A percentile compares a stretch with the other conserved stretches of the same genome.
Evolutionary conservation across 2,888 invertebrate genomes (phyloP).

Genomic region (Habrosyne pyritoides): DNA sequence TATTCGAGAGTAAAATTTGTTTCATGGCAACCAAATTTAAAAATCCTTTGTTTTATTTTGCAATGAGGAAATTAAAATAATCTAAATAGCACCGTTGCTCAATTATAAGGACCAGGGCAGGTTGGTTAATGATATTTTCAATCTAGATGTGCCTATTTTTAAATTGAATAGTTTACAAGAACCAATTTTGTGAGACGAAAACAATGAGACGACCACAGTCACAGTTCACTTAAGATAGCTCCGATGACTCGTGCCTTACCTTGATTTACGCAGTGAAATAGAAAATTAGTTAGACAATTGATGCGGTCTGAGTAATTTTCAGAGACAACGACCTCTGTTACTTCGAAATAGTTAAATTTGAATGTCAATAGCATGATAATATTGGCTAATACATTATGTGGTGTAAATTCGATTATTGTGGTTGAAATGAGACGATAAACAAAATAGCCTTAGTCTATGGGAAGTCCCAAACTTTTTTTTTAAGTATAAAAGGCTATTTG

Average conservation of each 20-base stretch:
- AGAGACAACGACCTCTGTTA: slow-evolving; percentile 52
- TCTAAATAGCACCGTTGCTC: too few relatives aligned
- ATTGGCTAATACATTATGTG: slow-evolving; percentile 23
- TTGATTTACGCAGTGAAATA: slow-evolving; percentile 65
- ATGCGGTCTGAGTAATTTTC: slow-evolving; percentile 60
- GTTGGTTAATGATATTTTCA: too few relatives aligned
- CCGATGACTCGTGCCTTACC: slow-evolving; percentile 71
- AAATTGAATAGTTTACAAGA: not conserved
- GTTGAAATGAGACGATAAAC: slow-evolving; percentile 38
- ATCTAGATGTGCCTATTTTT: too few relatives aligned
- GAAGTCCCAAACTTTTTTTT: not conserved
- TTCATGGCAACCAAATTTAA: not conserved
- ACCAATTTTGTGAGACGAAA: not conserved
- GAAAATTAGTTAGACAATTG: slow-evolving; percentile 67
- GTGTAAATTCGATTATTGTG: slow-evolving; percentile 23
- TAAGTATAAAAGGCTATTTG: slow-evolving; percentile 10
- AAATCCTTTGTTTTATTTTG: too few relatives aligned
- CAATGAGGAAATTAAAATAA: too few relatives aligned
- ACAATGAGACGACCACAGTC: slow-evolving; percentile 5
- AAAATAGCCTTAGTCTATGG: not conserved
- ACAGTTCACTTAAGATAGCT: slow-evolving; percentile 44
- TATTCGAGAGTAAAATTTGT: not conserved
- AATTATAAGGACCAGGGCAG: too few relatives aligned
- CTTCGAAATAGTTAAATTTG: slow-evolving; percentile 46
- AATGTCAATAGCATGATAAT: slow-evolving; percentile 58